phyloP scores from a whole-genome alignment of 2,797 vertebrate genomes.

The Anguilla anguilla region DNA sequence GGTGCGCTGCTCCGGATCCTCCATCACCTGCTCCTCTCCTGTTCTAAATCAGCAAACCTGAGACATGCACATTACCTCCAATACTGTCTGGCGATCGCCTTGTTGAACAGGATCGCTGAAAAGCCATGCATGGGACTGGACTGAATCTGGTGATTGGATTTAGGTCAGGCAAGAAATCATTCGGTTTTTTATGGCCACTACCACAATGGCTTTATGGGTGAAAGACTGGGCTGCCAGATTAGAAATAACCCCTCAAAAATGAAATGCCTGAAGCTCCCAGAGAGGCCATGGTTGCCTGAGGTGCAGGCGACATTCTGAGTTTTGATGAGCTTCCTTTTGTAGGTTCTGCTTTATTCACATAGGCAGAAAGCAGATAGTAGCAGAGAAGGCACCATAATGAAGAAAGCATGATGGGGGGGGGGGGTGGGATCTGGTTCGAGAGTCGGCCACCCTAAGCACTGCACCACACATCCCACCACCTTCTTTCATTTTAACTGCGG shows the following conservation, averaged over 20 bases:
- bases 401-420: neutral
- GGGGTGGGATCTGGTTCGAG: neutral
- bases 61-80: neutral
- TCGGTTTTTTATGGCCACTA: neutral
- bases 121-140: neutral
- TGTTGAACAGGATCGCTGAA: neutral
- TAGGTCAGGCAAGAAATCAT: neutral
- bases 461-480: neutral
- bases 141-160: neutral
- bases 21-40: neutral
- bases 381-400: neutral
- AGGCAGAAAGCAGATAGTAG: neutral
- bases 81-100: neutral
- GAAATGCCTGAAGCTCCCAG: neutral
- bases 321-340: neutral
- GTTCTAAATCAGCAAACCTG: neutral
- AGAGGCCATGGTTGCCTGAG: neutral
- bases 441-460: neutral
- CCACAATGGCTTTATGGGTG: neutral
- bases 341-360: neutral
- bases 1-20: neutral
- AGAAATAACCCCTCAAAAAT: neutral
- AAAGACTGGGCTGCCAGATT: neutral
- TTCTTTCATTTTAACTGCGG: neutral
- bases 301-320: neutral